These are phyloP conservation scores for Clepsis dumicolana DNA, from an alignment of 2,888 invertebrate species.

Conservation along the genomic window DNA sequence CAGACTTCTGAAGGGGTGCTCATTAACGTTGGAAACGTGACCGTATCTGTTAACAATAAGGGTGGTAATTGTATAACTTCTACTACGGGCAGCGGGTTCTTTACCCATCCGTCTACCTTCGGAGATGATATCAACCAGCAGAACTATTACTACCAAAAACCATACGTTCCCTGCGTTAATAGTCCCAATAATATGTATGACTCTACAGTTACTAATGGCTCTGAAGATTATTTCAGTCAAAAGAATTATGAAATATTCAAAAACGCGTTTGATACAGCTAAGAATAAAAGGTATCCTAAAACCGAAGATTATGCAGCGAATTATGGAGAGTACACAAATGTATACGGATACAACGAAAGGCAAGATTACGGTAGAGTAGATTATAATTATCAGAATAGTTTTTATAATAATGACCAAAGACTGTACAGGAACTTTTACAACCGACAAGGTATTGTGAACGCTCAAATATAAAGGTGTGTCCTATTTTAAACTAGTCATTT, in stretches of 20 bases:
- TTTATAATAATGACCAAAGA: slow-evolving; percentile 75
- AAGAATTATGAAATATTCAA: slow-evolving; percentile 87
- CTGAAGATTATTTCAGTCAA: slow-evolving; percentile 76
- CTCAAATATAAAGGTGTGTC: slow-evolving; percentile 66
- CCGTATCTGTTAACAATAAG: slow-evolving; percentile 90
- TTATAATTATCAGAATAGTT: slow-evolving; percentile 66
- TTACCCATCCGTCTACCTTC: slow-evolving; percentile 75
- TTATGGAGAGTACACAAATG: slow-evolving; percentile 61
- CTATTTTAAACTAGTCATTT: slow-evolving; percentile 56
- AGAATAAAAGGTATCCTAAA: slow-evolving; percentile 62
- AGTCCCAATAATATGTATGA: slow-evolving; percentile 58
- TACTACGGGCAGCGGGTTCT: slow-evolving; percentile 84
- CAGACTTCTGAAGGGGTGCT: slow-evolving; percentile 86
- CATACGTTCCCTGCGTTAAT: slow-evolving; percentile 51
- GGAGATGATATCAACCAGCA: slow-evolving; percentile 69
- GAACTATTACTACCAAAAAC: slow-evolving; percentile 62
- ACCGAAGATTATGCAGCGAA: slow-evolving; percentile 57
- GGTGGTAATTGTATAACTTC: slow-evolving; percentile 91
- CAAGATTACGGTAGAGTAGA: slow-evolving; percentile 59
- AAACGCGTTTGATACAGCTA: slow-evolving; percentile 84
- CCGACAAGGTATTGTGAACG: slow-evolving; percentile 70
- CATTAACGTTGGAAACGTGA: slow-evolving; percentile 91
- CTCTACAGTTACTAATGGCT: slow-evolving; percentile 48
- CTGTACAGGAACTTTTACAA: slow-evolving; percentile 76
- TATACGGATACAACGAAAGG: slow-evolving; percentile 66